A percentile compares a stretch with the other conserved stretches of the same genome.
phyloP scores from a whole-genome alignment of 2,113 vertebrate species.

The Calyptomena viridis region DNA sequence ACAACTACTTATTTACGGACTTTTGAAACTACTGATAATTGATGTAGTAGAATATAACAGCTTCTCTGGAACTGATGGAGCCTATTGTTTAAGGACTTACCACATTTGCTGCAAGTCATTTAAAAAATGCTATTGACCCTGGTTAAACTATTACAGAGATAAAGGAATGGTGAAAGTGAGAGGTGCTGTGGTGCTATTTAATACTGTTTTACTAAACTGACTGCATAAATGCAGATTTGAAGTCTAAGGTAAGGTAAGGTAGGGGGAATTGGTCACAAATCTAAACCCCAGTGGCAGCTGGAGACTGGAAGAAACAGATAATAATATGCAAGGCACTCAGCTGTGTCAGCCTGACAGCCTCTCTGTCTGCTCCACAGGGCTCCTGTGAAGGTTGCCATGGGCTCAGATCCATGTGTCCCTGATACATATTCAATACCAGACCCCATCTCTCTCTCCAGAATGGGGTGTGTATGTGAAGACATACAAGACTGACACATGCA shows the following conservation, averaged over 20 bases:
- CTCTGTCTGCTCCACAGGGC: constrained; percentile 59
- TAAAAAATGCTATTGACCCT: constrained; percentile 10
- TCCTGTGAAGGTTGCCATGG: constrained; percentile 63
- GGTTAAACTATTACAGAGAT: background rate
- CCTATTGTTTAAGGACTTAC: constrained; percentile 47
- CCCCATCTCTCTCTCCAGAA: constrained; percentile 27
- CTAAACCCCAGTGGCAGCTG: constrained; percentile 18
- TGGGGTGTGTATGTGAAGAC: constrained; percentile 1
- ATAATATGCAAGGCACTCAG: constrained; percentile 49
- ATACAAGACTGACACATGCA: background rate
- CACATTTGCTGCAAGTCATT: constrained; percentile 11
- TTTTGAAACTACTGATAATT: constrained; percentile 62
- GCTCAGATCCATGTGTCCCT: constrained; percentile 62
- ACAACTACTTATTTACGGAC: constrained; percentile 63
- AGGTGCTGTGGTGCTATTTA: background rate
- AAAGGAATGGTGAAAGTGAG: background rate
- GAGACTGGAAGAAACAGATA: constrained; percentile 28
- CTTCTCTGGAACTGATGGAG: constrained; percentile 45
- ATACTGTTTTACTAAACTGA: background rate
- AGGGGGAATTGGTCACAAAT: background rate
- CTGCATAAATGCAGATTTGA: background rate
- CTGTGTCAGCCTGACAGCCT: constrained; percentile 62
- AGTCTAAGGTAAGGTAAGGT: background rate
- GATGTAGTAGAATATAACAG: constrained; percentile 53
- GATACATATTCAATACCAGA: constrained; percentile 66